These are phyloP conservation scores for Onthophagus taurus DNA, from an alignment of 1,140 invertebrate genomes.

Conservation along the genomic window DNA sequence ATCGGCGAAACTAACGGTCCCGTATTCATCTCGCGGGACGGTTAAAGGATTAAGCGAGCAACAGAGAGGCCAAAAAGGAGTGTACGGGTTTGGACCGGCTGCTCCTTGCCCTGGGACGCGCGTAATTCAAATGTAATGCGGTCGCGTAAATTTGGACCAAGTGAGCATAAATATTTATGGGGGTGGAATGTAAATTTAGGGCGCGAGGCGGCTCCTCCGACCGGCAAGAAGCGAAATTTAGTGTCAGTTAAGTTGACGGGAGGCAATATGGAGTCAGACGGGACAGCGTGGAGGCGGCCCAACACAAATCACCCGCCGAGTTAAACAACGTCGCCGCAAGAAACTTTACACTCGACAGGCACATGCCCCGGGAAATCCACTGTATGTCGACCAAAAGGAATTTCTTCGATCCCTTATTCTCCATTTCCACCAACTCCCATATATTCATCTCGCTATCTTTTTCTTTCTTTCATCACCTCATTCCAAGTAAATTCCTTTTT, in stretches of 20 bases:
- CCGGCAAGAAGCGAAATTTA: conserved; percentile 11
- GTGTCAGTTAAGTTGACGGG: conserved; percentile 11
- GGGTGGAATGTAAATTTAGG: conserved; percentile 9
- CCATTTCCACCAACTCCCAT: too few species aligned
- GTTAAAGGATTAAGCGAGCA: too few species aligned
- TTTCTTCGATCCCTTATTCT: too few species aligned
- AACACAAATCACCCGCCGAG: conserved; percentile 27
- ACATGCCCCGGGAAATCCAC: not conserved
- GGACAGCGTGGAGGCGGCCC: conserved; percentile 21
- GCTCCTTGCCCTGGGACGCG: too few species aligned
- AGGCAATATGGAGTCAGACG: conserved; percentile 16
- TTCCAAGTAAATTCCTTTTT: too few species aligned
- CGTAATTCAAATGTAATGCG: conserved; percentile 12
- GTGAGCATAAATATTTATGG: conserved; percentile 13
- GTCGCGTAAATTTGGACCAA: conserved; percentile 10
- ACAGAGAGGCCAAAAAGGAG: too few species aligned
- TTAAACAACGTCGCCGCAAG: conserved; percentile 29
- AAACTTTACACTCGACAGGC: conserved; percentile 11
- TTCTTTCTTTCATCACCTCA: too few species aligned
- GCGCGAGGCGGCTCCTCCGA: conserved; percentile 3
- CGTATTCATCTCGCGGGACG: too few species aligned
- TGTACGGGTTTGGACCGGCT: too few species aligned
- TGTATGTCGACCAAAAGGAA: too few species aligned
- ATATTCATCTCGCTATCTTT: too few species aligned
- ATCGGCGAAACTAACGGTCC: too few species aligned